phyloP scores from a whole-genome alignment of 1,140 invertebrate genomes.

The Lasaia peninsularis region DNA sequence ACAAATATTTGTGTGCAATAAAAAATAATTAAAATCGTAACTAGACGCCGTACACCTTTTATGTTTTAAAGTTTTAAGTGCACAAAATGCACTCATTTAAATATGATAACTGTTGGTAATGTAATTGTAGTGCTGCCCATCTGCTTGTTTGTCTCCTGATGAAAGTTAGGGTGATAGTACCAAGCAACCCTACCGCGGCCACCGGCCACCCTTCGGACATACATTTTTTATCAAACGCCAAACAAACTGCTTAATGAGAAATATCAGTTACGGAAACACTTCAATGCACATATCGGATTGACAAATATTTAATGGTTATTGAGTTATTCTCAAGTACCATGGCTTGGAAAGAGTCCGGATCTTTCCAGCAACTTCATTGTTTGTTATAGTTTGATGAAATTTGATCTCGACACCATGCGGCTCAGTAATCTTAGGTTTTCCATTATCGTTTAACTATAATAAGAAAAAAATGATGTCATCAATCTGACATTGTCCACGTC shows the following conservation, averaged over 20 bases:
- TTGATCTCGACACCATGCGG: too few species aligned
- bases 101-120: slow-evolving; percentile 65
- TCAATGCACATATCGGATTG: slow-evolving; percentile 50
- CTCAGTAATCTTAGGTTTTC: too few species aligned
- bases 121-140: slow-evolving; percentile 65
- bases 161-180: not conserved
- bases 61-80: not conserved
- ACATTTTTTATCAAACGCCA: slow-evolving; percentile 64
- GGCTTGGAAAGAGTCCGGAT: not conserved
- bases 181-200: slow-evolving; percentile 56
- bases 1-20: too few species aligned
- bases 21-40: too few species aligned
- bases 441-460: too few species aligned
- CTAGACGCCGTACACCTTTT: not conserved
- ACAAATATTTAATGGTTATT: slow-evolving; percentile 45
- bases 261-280: slow-evolving; percentile 73
- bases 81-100: slow-evolving; percentile 46
- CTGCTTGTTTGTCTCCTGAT: slow-evolving; percentile 56
- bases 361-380: too few species aligned
- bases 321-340: not conserved
- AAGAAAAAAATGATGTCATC: too few species aligned
- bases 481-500: too few species aligned
- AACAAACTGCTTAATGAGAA: slow-evolving; percentile 66
- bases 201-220: slow-evolving; percentile 62
- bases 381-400: too few species aligned